These are phyloP conservation scores for Helicoverpa zea DNA, from an alignment of 1,140 invertebrate species.

Conservation along the genomic window DNA sequence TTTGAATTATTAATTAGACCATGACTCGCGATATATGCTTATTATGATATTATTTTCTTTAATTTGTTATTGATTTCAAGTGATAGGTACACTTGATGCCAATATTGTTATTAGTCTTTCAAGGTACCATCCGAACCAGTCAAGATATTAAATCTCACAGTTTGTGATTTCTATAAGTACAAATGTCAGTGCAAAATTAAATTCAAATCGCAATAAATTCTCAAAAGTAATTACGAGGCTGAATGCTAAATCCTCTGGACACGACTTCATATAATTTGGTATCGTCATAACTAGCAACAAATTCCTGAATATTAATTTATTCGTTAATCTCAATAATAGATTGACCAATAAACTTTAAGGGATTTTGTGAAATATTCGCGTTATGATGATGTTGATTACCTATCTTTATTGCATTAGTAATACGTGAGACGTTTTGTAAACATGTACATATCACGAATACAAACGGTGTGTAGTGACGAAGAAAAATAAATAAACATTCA, in stretches of 20 bases:
- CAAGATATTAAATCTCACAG: too few relatives aligned
- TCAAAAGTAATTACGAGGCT: neutral
- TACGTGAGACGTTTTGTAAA: neutral
- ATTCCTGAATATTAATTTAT: slow-evolving; percentile 23
- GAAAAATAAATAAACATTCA: slow-evolving; percentile 47
- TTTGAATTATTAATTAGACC: slow-evolving; percentile 69
- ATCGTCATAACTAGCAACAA: neutral
- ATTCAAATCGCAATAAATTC: neutral
- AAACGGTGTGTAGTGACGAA: slow-evolving; percentile 28
- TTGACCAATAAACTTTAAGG: slow-evolving; percentile 11
- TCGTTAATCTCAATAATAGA: slow-evolving; percentile 27
- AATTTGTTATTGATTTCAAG: neutral
- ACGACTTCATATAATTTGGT: neutral
- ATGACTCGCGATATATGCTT: slow-evolving; percentile 31
- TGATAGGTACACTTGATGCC: too few relatives aligned
- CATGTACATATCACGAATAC: slow-evolving; percentile 5
- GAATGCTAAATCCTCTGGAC: neutral
- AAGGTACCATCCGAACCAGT: neutral
- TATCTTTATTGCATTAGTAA: neutral
- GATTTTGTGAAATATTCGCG: slow-evolving; percentile 7
- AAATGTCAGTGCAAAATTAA: neutral
- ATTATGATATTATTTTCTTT: slow-evolving; percentile 11
- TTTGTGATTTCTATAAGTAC: too few relatives aligned
- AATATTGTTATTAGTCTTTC: neutral
- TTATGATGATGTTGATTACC: slow-evolving; percentile 1